Evolutionary conservation across 2,888 invertebrate genomes (phyloP), one percentile per base, ranked within the genome.

Genomic region (Apeira syringaria): DNA sequence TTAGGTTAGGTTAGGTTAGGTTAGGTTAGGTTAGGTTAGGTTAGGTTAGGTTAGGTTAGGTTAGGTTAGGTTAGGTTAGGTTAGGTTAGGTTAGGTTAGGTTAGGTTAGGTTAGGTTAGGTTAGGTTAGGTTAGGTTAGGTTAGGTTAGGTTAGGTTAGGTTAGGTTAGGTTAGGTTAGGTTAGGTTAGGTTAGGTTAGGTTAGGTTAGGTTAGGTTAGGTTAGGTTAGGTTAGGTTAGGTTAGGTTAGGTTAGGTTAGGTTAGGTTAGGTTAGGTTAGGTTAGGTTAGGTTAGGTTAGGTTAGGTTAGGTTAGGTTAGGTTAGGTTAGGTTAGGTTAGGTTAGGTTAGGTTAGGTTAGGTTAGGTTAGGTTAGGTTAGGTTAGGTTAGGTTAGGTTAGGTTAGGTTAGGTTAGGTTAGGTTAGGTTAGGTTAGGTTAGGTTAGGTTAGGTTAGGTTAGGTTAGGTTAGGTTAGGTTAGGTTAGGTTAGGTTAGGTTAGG

Each of bases 271-370:
- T 31, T 18, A 20, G 31, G 11, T 20, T 28, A 28, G 28, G 28
- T 28, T 28, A 28, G 28, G 26, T 28, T 28, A 28, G 28, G 33
- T 33, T 33, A 33, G 33, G 33, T 33, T 33, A 33, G 33, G 33
- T 33, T 33, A 33, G 33, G 33, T 33, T 33, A 28, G 28, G 28
- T 28, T 28, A 28, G 28, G 28, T 28, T 28, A 28, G 28, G 28
- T 28, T 28, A 28, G 28, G 28, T 28, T 28, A 15, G 28, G 28
- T 33, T 33, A 33, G 33, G 33, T 33, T 33, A 33, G 33, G 33
- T 33, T 33, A 33, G 33, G 33, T 33, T 33, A 33, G 33, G 33
- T 33, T 33, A 33, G 33, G 33, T 33, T 33, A 33, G 33, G 33
- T 33, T 33, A 33, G 33, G 33, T 33, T 33, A 28, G 28, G 28